Evolutionary conservation across 1,140 invertebrate genomes (phyloP).

Genomic region (Thaumetopoea pityocampa): DNA sequence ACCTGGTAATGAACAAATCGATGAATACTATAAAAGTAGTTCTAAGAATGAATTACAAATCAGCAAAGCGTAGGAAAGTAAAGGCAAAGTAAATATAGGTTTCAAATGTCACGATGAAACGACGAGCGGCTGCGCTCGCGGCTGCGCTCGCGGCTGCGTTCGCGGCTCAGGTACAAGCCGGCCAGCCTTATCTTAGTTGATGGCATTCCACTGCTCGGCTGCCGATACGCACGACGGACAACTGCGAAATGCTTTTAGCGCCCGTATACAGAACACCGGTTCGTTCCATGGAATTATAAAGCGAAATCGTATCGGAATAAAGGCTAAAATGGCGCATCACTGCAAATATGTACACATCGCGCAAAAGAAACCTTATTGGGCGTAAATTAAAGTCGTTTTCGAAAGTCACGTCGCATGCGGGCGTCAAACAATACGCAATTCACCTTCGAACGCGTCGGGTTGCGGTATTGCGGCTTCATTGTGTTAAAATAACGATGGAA

Average conservation of each 20-base stretch:
- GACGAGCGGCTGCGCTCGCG: slow-evolving; percentile 24
- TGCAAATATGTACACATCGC: slow-evolving; percentile 13
- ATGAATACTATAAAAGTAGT: background rate
- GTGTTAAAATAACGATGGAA: slow-evolving; percentile 69
- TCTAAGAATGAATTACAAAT: background rate
- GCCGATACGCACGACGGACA: slow-evolving; percentile 65
- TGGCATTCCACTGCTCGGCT: slow-evolving; percentile 62
- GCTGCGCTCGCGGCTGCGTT: too few relatives aligned
- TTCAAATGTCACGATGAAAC: slow-evolving; percentile 30
- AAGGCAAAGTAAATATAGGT: slow-evolving; percentile 22
- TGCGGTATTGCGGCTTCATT: slow-evolving; percentile 73
- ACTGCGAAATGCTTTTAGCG: slow-evolving; percentile 74
- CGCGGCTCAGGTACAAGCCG: slow-evolving; percentile 29
- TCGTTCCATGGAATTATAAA: slow-evolving; percentile 22
- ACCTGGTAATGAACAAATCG: background rate
- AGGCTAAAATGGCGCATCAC: slow-evolving; percentile 23
- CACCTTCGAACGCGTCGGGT: slow-evolving; percentile 71
- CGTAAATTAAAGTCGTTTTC: slow-evolving; percentile 60
- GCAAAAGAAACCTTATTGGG: slow-evolving; percentile 62
- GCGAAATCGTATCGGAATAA: slow-evolving; percentile 21
- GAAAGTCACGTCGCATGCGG: slow-evolving; percentile 57
- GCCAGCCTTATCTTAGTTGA: slow-evolving; percentile 62
- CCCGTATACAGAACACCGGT: slow-evolving; percentile 38
- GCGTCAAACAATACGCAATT: slow-evolving; percentile 73
- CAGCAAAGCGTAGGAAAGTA: slow-evolving; percentile 7